These are phyloP conservation scores for Yponomeuta evonymella DNA, from an alignment of 2,888 invertebrate genomes.

Conservation along the genomic window DNA sequence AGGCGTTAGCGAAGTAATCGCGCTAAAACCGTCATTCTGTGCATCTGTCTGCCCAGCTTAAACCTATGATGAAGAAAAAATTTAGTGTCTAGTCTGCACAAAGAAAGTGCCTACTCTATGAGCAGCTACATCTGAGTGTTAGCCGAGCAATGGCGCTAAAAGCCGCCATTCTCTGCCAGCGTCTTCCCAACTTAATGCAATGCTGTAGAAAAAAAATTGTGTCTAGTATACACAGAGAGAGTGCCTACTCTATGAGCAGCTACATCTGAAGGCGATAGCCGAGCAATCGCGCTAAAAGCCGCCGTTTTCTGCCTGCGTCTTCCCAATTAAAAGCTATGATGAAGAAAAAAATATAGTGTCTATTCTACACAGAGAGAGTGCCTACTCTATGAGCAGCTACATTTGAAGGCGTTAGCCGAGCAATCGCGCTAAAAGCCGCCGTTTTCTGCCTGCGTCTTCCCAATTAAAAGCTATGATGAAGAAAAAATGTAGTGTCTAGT, in stretches of 20 bases:
- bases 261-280: not conserved
- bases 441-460: not conserved
- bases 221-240: not conserved
- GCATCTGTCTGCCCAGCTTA: not conserved
- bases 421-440: constrained; percentile 14
- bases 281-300: constrained; percentile 16
- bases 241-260: not conserved
- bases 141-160: not conserved
- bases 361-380: not conserved
- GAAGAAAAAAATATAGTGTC: not conserved
- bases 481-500: not conserved
- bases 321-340: not conserved
- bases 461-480: not conserved
- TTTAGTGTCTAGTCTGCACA: not conserved
- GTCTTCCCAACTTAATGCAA: too few relatives aligned
- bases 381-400: not conserved
- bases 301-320: not conserved
- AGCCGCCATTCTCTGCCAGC: not conserved
- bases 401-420: not conserved
- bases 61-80: not conserved
- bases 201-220: not conserved
- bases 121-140: not conserved
- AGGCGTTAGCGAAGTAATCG: too few relatives aligned
- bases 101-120: not conserved
- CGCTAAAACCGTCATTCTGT: too few relatives aligned